A percentile compares a stretch with the other conserved stretches of the same genome.
Conservation (phyloP, 2,888 invertebrate genomes). For the Dexiosoma caninum region DNA sequence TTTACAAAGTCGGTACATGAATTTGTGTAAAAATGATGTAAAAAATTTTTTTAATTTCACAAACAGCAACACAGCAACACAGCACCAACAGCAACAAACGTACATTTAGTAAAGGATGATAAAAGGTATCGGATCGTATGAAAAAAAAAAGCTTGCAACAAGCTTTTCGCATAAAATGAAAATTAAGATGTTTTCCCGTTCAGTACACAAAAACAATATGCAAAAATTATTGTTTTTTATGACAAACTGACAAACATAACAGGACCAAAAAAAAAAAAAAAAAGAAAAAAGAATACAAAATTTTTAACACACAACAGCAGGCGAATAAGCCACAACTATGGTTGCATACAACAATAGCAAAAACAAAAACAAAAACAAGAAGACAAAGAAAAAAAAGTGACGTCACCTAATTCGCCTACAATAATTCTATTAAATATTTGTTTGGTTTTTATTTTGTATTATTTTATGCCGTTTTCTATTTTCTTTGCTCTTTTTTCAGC, state of each 20-base stretch:
- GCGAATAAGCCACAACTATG: neutral
- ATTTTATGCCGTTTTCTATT: neutral
- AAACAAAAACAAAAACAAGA: neutral
- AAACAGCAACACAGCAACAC: neutral
- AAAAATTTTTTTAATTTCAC: slow-evolving; percentile 29
- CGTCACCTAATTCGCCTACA: slow-evolving; percentile 64
- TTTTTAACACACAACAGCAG: slow-evolving; percentile 24
- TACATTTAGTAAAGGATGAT: neutral
- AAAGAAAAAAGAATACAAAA: neutral
- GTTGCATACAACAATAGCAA: neutral
- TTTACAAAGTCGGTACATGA: neutral
- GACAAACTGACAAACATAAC: slow-evolving; percentile 58
- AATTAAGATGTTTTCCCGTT: slow-evolving; percentile 64
- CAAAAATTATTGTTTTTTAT: slow-evolving; percentile 64
- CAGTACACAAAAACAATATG: slow-evolving; percentile 64
- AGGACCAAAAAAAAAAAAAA: neutral
- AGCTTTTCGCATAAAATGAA: slow-evolving; percentile 44
- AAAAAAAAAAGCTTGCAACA: slow-evolving; percentile 19
- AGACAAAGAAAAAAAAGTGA: slow-evolving; percentile 41
- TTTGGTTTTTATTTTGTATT: slow-evolving; percentile 22
- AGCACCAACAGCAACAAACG: neutral
- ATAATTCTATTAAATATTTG: slow-evolving; percentile 59
- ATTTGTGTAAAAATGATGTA: slow-evolving; percentile 15
- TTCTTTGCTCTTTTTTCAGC: slow-evolving; percentile 16
- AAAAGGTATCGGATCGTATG: no score